Conservation (phyloP, 2,888 invertebrate genomes). For the Cryptocephalus moraei region DNA sequence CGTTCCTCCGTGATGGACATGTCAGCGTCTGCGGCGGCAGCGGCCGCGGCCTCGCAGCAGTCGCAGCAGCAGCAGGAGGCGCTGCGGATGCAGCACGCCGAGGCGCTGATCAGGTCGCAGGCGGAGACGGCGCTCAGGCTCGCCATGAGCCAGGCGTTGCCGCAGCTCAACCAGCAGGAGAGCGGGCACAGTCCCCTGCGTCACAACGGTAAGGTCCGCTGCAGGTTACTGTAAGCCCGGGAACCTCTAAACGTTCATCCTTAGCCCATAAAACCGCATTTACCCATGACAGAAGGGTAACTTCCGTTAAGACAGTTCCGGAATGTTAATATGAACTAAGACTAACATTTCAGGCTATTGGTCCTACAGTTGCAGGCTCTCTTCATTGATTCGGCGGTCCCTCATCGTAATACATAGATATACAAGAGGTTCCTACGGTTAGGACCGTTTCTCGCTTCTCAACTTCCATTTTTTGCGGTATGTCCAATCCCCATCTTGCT, state of each 20-base stretch:
- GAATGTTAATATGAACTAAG: too few relatives aligned
- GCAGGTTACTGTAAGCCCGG: too few relatives aligned
- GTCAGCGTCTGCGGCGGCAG: conserved; percentile 20
- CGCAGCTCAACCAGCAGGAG: conserved; percentile 36
- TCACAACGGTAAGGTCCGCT: conserved; percentile 30
- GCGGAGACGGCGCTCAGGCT: conserved; percentile 75
- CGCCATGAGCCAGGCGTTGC: conserved; percentile 59
- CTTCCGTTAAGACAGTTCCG: too few relatives aligned
- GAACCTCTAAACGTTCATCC: too few relatives aligned
- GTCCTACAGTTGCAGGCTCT: too few relatives aligned
- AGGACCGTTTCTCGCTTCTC: too few relatives aligned
- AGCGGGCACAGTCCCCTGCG: conserved; percentile 35
- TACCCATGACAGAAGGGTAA: not conserved
- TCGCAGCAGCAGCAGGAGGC: conserved; percentile 36
- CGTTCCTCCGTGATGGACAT: conserved; percentile 43
- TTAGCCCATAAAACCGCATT: not conserved
- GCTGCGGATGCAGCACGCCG: conserved; percentile 53
- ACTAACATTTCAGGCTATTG: too few relatives aligned
- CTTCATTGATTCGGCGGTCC: too few relatives aligned
- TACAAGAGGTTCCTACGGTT: too few relatives aligned
- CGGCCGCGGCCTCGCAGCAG: conserved; percentile 27
- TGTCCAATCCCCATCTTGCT: too few relatives aligned
- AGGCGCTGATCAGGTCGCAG: conserved; percentile 71
- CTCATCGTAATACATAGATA: too few relatives aligned
- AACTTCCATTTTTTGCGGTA: too few relatives aligned